Conservation (phyloP, 2,888 invertebrate genomes). For the Stratiomys singularior region DNA sequence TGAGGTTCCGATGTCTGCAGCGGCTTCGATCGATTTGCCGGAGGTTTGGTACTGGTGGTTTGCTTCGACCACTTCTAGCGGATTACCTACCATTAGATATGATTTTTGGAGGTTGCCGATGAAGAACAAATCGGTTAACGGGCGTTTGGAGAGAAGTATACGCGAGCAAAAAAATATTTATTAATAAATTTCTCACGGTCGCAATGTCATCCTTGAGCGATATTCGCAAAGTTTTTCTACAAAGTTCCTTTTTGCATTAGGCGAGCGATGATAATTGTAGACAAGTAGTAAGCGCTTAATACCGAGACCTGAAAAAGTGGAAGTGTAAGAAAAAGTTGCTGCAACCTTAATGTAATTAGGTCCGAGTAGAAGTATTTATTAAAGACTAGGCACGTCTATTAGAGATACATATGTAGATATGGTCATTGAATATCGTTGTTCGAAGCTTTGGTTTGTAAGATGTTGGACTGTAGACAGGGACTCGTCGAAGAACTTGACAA, state of each 20-base stretch:
- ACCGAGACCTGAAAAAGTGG: neutral
- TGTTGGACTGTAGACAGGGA: neutral
- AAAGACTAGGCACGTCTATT: neutral
- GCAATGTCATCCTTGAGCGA: constrained; percentile 24
- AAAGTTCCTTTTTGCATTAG: constrained; percentile 16
- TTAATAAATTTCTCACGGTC: constrained; percentile 14
- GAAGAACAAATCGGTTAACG: constrained; percentile 12
- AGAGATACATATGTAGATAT: neutral
- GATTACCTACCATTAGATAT: neutral
- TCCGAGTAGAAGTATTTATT: constrained; percentile 24
- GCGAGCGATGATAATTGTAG: neutral
- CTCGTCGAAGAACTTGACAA: constrained; percentile 4
- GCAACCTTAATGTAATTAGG: constrained; percentile 27
- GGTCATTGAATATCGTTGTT: neutral
- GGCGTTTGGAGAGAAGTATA: constrained; percentile 8
- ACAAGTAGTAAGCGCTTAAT: neutral
- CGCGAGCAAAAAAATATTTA: neutral
- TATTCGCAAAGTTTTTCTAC: constrained; percentile 8
- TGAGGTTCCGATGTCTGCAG: neutral
- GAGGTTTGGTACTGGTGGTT: neutral
- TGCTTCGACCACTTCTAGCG: neutral
- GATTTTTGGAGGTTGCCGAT: neutral
- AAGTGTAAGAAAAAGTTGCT: neutral
- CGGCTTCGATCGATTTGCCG: neutral
- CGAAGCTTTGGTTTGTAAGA: neutral